Percentiles rank a stretch among this genome's conserved stretches.
Conservation (phyloP, 2,113 vertebrate species). For the Amphilophus citrinellus region DNA sequence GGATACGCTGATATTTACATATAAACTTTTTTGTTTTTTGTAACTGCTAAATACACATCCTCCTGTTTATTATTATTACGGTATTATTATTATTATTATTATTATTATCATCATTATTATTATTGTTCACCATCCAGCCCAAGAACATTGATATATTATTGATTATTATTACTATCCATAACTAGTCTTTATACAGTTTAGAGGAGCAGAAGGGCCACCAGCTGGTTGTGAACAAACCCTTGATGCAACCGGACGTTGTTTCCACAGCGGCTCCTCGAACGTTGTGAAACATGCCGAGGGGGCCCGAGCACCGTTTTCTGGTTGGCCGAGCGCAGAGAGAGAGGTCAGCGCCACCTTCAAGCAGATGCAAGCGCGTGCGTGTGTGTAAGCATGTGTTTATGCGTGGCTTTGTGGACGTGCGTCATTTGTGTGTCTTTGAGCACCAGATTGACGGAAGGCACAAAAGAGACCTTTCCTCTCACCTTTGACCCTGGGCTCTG, state of each 20-base stretch:
- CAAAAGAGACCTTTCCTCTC: conserved; percentile 79
- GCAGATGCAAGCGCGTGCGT: conserved; percentile 56
- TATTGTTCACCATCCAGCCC: conserved; percentile 79
- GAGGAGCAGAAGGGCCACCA: conserved; percentile 66
- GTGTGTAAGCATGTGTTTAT: conserved; percentile 29
- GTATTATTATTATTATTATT: conserved; percentile 67
- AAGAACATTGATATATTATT: conserved; percentile 84
- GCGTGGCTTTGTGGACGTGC: conserved; percentile 28
- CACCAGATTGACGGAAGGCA: conserved; percentile 80
- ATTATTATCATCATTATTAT: conserved; percentile 70
- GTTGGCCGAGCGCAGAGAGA: conserved; percentile 75
- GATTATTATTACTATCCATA: conserved; percentile 83
- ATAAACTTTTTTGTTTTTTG: conserved; percentile 72
- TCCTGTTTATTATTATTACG: conserved; percentile 72
- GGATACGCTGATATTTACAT: conserved; percentile 79
- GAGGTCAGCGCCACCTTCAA: conserved; percentile 73
- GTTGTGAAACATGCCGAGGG: conserved; percentile 48
- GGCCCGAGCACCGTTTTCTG: conserved; percentile 62
- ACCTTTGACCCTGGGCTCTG: conserved; percentile 77
- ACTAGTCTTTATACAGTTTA: conserved; percentile 84
- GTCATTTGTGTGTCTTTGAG: conserved; percentile 56
- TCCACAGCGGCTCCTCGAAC: conserved; percentile 59
- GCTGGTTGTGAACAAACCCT: conserved; percentile 48
- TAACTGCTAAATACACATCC: conserved; percentile 79
- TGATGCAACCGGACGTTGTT: conserved; percentile 54